These are phyloP conservation scores for Champsocephalus gunnari DNA, from an alignment of 2,797 vertebrate genomes.

Conservation along the genomic window DNA sequence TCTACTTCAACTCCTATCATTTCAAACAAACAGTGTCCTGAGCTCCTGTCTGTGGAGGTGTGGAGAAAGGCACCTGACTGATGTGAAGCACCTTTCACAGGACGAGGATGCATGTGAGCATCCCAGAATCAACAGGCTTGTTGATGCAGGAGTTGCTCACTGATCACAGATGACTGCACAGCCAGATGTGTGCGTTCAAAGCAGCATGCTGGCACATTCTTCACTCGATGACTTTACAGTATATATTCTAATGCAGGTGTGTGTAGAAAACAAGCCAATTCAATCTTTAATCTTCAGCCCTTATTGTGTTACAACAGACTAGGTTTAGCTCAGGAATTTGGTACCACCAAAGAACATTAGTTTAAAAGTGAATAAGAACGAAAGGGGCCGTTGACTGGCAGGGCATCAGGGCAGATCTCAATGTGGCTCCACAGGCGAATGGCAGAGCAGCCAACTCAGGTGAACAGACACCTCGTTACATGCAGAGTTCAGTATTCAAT, in stretches of 20 bases:
- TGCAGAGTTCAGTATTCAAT: conserved; percentile 6
- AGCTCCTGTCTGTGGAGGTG: conserved; percentile 24
- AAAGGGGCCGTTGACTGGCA: not conserved
- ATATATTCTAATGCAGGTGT: not conserved
- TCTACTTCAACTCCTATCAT: not conserved
- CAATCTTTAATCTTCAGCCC: conserved; percentile 16
- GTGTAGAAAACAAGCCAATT: conserved; percentile 1
- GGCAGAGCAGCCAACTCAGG: conserved; percentile 21
- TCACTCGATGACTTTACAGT: conserved; percentile 24
- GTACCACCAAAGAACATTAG: conserved; percentile 11
- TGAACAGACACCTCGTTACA: not conserved
- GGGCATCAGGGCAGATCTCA: conserved; percentile 24
- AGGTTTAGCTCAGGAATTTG: conserved; percentile 21
- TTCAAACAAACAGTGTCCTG: conserved; percentile 21
- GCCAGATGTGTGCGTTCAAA: conserved; percentile 11
- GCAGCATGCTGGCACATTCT: conserved; percentile 47
- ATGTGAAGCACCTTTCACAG: conserved; percentile 65
- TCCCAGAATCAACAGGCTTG: conserved; percentile 8
- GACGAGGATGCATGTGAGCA: not conserved
- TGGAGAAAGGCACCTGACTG: conserved; percentile 62
- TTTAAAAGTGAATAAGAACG: conserved; percentile 21
- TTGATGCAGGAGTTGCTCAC: conserved; percentile 2
- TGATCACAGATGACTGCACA: conserved; percentile 7
- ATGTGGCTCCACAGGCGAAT: conserved; percentile 20
- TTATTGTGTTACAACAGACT: conserved; percentile 36